Base-by-base conservation (phyloP, 2,113 vertebrate species). In the Pseudolaguvia tuberculata region DNA sequence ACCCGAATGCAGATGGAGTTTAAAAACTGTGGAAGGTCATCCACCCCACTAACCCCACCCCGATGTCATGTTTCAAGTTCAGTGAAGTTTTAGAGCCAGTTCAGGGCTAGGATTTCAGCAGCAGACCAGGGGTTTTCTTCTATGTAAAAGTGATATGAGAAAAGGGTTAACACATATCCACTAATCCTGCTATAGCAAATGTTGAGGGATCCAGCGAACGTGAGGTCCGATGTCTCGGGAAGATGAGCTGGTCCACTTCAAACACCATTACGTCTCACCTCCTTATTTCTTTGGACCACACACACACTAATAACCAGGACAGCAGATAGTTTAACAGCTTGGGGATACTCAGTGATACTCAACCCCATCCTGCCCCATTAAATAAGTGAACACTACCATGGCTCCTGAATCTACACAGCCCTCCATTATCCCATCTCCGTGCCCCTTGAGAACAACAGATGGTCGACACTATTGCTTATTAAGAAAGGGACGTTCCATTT, bases 141-240 rank as follows among this genome's bases (percentile, higher is more conserved):
- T n/a, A n/a, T n/a, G n/a, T n/a, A n/a, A n/a, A n/a, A n/a, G n/a
- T n/a, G n/a, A n/a, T n/a, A n/a, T n/a, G n/a, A n/a, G n/a, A n/a
- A n/a, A n/a, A n/a, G n/a, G n/a, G n/a, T n/a, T 50, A 17, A 27
- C 53, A 29, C 67, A 51, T 35, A 56, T 29, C 31, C 42, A 20
- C 55, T 52, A 55, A 48, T 39, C 63, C 70, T 63, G 51, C 55
- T 42, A 25, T 66, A 42, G 70, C 79, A 81, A 75, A 81, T 81
- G 80, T 76, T 78, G 45, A 71, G 73, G 76, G 63, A 76, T 76
- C 61, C 50, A 31, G 72, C 39, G 20, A 72, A 70, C 56, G 57
- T 48, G 65, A 25, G 58, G 77, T 15, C 65, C 77, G 80, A 82
- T 56, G 74, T 79, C 65, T 82, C 27, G 77, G 73, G 77, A n/a